Percentiles rank a stretch among this genome's conserved stretches.
phyloP scores from a whole-genome alignment of 1,140 invertebrate species.

The Ips nitidus region DNA sequence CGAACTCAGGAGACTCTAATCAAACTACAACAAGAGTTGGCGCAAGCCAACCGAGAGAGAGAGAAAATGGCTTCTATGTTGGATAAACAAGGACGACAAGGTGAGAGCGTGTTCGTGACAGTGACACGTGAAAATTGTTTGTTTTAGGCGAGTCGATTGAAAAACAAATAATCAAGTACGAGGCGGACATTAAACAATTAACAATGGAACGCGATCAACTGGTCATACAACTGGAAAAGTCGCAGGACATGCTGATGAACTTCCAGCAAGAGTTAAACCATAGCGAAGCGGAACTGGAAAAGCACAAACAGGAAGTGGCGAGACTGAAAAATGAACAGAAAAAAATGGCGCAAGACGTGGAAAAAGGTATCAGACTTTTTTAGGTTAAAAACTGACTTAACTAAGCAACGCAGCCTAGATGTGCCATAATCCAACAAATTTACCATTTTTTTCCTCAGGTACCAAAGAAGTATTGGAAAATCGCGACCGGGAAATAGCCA shows the following conservation, averaged over 20 bases:
- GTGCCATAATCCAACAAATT: not conserved
- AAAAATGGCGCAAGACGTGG: constrained; percentile 66
- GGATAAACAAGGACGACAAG: constrained; percentile 73
- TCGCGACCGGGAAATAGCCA: constrained; percentile 69
- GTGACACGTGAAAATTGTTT: constrained; percentile 2
- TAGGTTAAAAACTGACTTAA: constrained; percentile 25
- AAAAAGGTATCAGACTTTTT: constrained; percentile 55
- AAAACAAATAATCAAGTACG: constrained; percentile 79
- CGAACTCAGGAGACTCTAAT: constrained; percentile 65
- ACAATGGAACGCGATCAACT: constrained; percentile 83
- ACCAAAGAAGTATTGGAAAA: constrained; percentile 68
- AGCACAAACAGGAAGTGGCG: constrained; percentile 77
- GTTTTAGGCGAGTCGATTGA: constrained; percentile 67
- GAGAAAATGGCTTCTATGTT: constrained; percentile 73
- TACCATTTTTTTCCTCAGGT: constrained; percentile 4
- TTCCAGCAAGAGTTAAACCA: constrained; percentile 87
- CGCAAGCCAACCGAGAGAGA: constrained; percentile 67
- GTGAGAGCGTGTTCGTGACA: constrained; percentile 39
- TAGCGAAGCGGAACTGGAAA: constrained; percentile 77
- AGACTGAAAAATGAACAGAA: constrained; percentile 70
- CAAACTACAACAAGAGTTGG: constrained; percentile 69
- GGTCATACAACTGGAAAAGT: constrained; percentile 86
- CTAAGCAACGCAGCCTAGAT: constrained; percentile 31
- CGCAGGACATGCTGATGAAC: constrained; percentile 88
- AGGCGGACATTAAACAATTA: constrained; percentile 81